Conservation (phyloP, 2,113 vertebrate genomes). For the Gambusia holbrooki region DNA sequence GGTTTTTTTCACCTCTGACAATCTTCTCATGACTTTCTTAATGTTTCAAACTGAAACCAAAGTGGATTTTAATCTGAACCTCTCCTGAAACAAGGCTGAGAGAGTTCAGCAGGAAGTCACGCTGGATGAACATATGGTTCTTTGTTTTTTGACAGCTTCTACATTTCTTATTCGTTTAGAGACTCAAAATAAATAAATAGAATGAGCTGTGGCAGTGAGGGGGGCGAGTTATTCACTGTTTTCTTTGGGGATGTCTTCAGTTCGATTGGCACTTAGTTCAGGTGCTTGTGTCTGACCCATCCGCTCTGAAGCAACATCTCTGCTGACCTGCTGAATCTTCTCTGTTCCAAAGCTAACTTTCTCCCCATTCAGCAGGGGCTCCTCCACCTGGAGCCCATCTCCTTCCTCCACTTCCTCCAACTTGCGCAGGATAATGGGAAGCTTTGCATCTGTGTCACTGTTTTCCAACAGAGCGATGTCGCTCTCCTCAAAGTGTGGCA, state of each 20-base stretch:
- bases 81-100: slow-evolving; percentile 20
- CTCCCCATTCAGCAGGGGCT: slow-evolving; percentile 81
- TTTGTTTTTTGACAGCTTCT: slow-evolving; percentile 36
- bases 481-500: slow-evolving; percentile 89
- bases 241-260: slow-evolving; percentile 83
- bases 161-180: slow-evolving; percentile 71
- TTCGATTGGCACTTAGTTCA: slow-evolving; percentile 72
- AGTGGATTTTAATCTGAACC: slow-evolving; percentile 9
- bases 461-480: slow-evolving; percentile 89
- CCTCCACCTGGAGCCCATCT: slow-evolving; percentile 72
- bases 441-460: slow-evolving; percentile 82
- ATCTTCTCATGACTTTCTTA: neutral
- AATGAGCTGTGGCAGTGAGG: slow-evolving; percentile 51
- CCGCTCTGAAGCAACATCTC: slow-evolving; percentile 24
- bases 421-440: slow-evolving; percentile 87
- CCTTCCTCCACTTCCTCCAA: slow-evolving; percentile 83
- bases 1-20: neutral
- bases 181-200: slow-evolving; percentile 79
- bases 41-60: slow-evolving; percentile 34
- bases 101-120: slow-evolving; percentile 68
- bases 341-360: slow-evolving; percentile 79
- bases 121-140: slow-evolving; percentile 70
- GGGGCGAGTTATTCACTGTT: slow-evolving; percentile 71
- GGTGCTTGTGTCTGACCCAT: slow-evolving; percentile 44
- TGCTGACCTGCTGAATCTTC: slow-evolving; percentile 28